Base-by-base conservation (phyloP, 2,888 invertebrate genomes). In the Toxonevra muliebris region DNA sequence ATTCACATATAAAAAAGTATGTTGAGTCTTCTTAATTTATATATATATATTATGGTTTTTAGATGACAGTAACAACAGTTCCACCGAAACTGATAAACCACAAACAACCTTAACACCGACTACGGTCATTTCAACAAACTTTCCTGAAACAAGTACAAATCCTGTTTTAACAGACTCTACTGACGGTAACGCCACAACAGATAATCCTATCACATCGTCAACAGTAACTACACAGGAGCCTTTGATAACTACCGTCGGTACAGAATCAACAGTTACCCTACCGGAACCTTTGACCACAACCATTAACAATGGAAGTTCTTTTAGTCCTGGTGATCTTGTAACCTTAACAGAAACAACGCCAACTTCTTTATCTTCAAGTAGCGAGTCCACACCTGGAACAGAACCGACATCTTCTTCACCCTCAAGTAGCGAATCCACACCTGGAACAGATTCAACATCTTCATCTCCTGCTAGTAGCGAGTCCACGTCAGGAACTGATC, bases 371-470 rank as follows among this genome's bases (percentile, higher is more conserved):
- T n/a, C 42, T 1, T 11, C 11, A 10, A 42, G 20, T 41, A 19
- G 10, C 19, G 13, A 17, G 20, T 5, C 11, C 42, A 45, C 43
- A 1, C 13, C 63, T 54, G 40, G 40, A n/a, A 41, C 30, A 4
- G 41, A 4, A 15, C 13, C 65, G 17, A 58, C 63, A 41, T 50
- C 65, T n/a, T n/a, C n/a, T n/a, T n/a, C n/a, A n/a, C n/a, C n/a
- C n/a, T n/a, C n/a, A n/a, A n/a, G n/a, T n/a, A n/a, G n/a, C n/a
- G n/a, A n/a, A n/a, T n/a, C n/a, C n/a, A n/a, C n/a, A n/a, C n/a
- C n/a, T n/a, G n/a, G n/a, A n/a, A n/a, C n/a, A n/a, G n/a, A n/a
- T n/a, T n/a, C n/a, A n/a, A n/a, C n/a, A n/a, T n/a, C n/a, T n/a
- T n/a, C n/a, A n/a, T n/a, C n/a, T n/a, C n/a, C n/a, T n/a, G n/a